phyloP scores from a whole-genome alignment of 2,113 vertebrate species.

The Coracopsis vasa region DNA sequence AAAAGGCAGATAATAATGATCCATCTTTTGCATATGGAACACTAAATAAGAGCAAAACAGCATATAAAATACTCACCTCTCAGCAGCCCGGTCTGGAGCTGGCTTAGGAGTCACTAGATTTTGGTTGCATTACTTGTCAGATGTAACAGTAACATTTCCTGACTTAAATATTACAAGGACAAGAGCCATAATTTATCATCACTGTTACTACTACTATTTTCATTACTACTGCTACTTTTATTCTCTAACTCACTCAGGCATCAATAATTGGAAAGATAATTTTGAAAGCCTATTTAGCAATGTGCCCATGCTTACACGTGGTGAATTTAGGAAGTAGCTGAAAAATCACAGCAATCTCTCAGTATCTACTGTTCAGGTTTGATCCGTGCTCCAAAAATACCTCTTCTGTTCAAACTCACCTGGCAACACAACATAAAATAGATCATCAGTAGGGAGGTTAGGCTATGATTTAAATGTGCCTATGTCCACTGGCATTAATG shows the following conservation, averaged over 20 bases:
- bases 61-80: background rate
- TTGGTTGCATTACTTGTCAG: background rate
- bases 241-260: background rate
- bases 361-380: background rate
- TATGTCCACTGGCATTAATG: background rate
- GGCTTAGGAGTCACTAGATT: background rate
- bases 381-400: background rate
- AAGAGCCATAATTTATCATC: background rate
- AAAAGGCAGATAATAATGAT: background rate
- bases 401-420: background rate
- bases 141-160: background rate
- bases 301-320: background rate
- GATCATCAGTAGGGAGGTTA: background rate
- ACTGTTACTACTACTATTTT: background rate
- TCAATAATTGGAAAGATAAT: background rate
- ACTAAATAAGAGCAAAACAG: background rate
- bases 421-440: background rate
- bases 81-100: background rate
- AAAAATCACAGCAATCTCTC: background rate
- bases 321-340: background rate
- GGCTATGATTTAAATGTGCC: background rate
- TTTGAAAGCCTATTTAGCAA: background rate
- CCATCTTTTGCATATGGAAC: background rate
- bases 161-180: background rate
- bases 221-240: background rate